phyloP scores from a whole-genome alignment of 2,888 invertebrate genomes.

The Eupithecia insigniata region DNA sequence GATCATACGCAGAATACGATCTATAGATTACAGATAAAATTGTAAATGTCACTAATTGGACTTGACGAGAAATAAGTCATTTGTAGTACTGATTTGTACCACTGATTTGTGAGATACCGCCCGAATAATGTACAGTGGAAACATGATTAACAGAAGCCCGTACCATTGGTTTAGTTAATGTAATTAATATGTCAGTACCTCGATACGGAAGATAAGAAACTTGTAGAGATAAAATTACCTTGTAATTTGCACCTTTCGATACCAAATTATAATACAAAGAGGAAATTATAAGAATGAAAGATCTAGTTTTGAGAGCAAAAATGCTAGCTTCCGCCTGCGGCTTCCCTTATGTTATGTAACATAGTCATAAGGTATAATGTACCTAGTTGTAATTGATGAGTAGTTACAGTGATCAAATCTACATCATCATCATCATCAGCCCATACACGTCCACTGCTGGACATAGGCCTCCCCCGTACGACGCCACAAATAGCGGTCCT shows the following conservation, averaged over 20 bases:
- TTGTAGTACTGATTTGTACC: too few relatives aligned
- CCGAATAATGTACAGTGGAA: slow-evolving; percentile 7
- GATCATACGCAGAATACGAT: too few relatives aligned
- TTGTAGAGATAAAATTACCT: slow-evolving; percentile 35
- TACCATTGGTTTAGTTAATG: slow-evolving; percentile 38
- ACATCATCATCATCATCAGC: too few relatives aligned
- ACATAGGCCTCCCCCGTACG: too few relatives aligned
- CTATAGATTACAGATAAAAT: too few relatives aligned
- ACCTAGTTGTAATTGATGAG: neutral
- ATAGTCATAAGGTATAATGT: neutral
- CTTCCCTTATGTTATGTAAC: neutral
- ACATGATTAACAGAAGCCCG: slow-evolving; percentile 29
- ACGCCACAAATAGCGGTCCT: too few relatives aligned
- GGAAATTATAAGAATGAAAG: neutral
- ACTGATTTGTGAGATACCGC: slow-evolving; percentile 16
- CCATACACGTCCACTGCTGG: too few relatives aligned
- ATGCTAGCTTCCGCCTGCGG: neutral
- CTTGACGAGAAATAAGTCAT: too few relatives aligned
- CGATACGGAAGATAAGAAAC: slow-evolving; percentile 29
- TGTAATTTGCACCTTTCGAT: slow-evolving; percentile 31
- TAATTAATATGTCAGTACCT: slow-evolving; percentile 41
- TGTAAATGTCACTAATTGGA: too few relatives aligned
- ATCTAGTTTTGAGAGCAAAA: neutral
- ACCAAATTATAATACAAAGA: neutral
- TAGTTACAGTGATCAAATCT: neutral